Evolutionary conservation across 2,113 vertebrate genomes (phyloP), one percentile per base, ranked within the genome.

Genomic region (Phalacrocorax carbo): DNA sequence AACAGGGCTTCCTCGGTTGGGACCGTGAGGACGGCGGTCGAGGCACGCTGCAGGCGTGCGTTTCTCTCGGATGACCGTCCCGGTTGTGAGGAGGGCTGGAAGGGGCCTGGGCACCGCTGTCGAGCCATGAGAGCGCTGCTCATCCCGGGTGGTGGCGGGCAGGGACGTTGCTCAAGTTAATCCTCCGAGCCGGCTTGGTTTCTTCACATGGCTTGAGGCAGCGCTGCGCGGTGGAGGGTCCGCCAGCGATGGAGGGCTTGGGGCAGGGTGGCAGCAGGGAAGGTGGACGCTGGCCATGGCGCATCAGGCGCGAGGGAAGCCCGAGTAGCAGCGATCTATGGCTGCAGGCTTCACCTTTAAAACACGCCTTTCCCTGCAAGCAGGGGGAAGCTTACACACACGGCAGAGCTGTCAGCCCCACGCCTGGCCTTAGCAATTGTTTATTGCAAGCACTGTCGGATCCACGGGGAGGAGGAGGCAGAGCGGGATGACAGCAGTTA

Each of bases 31-130:
- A 15, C 8, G 3, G 72, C 3, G 10, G 5, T 17, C 2, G 2
- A 3, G 83, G 60, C 21, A 2, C 11, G 1, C 7, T 4, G 20
- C 60, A 2, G 49, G 22, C 16, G 1, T 0, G 25, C 0, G 23
- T 14, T 26, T 6, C 64, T 15, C 40, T 26, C 4, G 21, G 51
- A 7, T 4, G 6, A 29, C 61, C 30, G 5, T 21, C 32, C 16
- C 21, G 8, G 23, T 2, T 16, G 36, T 2, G 60, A 22, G 29
- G 32, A 21, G 46, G 15, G 54, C 25, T 22, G 51, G 44, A 44
- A 69, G 21, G 38, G 32, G 17, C 48, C 18, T 3, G 38, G 17
- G 32, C 10, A 2, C 32, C 25, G 4, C 22, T 23, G n/a, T 15
- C 54, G 15, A 55, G 75, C 55, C 29, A 0, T 0, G 42, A 11